Base-by-base conservation (phyloP, 2,888 invertebrate genomes). In the Prosopocoilus inquinatus region DNA sequence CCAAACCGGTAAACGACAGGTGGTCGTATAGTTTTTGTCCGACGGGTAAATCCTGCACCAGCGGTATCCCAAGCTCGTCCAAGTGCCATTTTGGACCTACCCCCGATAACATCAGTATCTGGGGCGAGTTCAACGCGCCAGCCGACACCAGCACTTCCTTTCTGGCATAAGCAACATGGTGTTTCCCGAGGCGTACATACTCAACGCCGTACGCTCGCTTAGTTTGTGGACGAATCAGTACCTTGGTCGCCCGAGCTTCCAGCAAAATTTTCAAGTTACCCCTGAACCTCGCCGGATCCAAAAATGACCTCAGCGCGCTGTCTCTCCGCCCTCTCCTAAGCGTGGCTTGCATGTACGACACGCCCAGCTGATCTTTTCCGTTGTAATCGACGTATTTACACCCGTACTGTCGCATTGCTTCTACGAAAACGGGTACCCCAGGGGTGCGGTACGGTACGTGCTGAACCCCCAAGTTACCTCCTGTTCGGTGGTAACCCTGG, bases 71-170 rank as follows among this genome's bases (percentile, higher is more conserved):
- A 33, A 79, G 65, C 47, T 82, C 76, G 58, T 81, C 69, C 46
- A 88, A 70, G 61, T 88, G 85, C 2, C 81, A 73, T 64, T 73
- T 79, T 2, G 88, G 88, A 0, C 88, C 88, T 9, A 88, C 73
- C 1, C 94, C 94, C 5, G 93, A 93, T 3, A 96, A 75, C 90
- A 95, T 91, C 8, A 96, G 80, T 1, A 96, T 72, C 74, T 96
- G 95, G 0, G 96, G 94, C 0, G 93, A 89, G 67, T 91, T 91
- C 60, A 96, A 88, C 1, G 94, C 84, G 0, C 96, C 96, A 1
- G 91, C 92, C 9, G 90, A 88, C 12, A 96, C 68, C 50, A 96
- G 89, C 0, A 96, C 87, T 78, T 94, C 94, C 70, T 88, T 90
- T 2, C 81, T 81, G 0, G 88, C 90, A 45, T 71, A 76, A 0